Evolutionary conservation across 2,797 vertebrate genomes (phyloP).

Genomic region (Phalloptychus januarius): DNA sequence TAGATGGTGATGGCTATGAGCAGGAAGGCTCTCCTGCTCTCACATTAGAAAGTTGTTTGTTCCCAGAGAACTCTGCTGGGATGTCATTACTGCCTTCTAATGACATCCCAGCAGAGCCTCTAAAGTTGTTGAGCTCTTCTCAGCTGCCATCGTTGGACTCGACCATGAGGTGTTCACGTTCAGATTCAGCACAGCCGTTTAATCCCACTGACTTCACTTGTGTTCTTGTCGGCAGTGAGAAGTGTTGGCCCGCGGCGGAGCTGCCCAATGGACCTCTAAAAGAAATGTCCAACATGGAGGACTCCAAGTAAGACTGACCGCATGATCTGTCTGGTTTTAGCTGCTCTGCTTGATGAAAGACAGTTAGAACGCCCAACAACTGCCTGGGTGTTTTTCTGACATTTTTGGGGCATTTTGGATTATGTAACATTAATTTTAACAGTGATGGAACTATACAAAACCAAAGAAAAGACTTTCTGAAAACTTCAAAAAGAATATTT

Average conservation of each 20-base stretch:
- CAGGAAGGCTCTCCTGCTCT: not conserved
- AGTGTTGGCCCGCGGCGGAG: conserved; percentile 55
- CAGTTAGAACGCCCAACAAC: not conserved
- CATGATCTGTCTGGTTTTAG: not conserved
- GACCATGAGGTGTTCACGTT: not conserved
- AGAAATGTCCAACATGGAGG: conserved; percentile 68
- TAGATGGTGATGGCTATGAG: no score
- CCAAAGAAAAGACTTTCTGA: not conserved
- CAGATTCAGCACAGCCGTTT: not conserved
- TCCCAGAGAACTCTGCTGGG: no score
- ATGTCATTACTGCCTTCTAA: not conserved
- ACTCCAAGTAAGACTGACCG: conserved; percentile 77
- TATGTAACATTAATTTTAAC: not conserved
- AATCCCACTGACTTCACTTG: not conserved
- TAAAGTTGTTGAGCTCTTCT: not conserved
- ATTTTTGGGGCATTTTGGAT: not conserved
- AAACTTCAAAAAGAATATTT: not conserved
- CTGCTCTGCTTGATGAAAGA: not conserved
- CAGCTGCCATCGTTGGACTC: not conserved
- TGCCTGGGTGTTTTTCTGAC: not conserved
- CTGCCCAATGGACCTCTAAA: conserved; percentile 79
- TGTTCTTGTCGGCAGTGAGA: conserved; percentile 56
- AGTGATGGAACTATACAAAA: not conserved
- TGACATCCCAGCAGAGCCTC: not conserved
- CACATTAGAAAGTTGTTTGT: not conserved